Evolutionary conservation across 2,888 invertebrate genomes (phyloP).

Genomic region (Aethes cnicana): DNA sequence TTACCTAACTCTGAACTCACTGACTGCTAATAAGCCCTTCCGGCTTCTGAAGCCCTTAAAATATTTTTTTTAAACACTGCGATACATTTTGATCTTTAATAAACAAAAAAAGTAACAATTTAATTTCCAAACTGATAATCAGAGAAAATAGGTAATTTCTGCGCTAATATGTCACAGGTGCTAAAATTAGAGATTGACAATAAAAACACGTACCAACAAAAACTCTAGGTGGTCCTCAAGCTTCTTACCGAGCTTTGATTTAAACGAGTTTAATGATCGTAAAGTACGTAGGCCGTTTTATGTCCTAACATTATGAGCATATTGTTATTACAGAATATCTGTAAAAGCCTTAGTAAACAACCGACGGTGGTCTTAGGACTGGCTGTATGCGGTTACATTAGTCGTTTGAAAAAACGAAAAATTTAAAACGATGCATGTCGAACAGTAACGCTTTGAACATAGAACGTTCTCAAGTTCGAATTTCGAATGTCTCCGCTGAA

Average conservation of each 20-base stretch:
- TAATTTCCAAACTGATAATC: no score
- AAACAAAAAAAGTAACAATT: no score
- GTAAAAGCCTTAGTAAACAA: slow-evolving; percentile 59
- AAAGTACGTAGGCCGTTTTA: slow-evolving; percentile 27
- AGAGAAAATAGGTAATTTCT: no score
- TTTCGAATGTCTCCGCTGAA: slow-evolving; percentile 5
- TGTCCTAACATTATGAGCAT: slow-evolving; percentile 29
- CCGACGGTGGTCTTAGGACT: slow-evolving; percentile 66
- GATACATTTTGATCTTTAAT: no score
- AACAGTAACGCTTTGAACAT: slow-evolving; percentile 32
- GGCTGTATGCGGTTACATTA: slow-evolving; percentile 63
- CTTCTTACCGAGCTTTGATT: slow-evolving; percentile 22
- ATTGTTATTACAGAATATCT: slow-evolving; percentile 40
- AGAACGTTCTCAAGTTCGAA: slow-evolving; percentile 42
- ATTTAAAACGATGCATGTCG: slow-evolving; percentile 45
- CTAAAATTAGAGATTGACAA: no score
- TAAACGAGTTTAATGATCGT: slow-evolving; percentile 18
- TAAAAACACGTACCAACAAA: no score
- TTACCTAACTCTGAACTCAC: no score
- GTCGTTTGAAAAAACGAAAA: slow-evolving; percentile 42
- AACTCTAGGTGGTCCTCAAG: slow-evolving; percentile 25
- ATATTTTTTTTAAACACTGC: no score
- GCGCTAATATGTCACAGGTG: slow-evolving; percentile 4
- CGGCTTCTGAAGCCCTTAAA: no score
- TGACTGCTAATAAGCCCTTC: no score